Conservation (phyloP, 2,113 vertebrate genomes). For the Ramphastos sulfuratus region DNA sequence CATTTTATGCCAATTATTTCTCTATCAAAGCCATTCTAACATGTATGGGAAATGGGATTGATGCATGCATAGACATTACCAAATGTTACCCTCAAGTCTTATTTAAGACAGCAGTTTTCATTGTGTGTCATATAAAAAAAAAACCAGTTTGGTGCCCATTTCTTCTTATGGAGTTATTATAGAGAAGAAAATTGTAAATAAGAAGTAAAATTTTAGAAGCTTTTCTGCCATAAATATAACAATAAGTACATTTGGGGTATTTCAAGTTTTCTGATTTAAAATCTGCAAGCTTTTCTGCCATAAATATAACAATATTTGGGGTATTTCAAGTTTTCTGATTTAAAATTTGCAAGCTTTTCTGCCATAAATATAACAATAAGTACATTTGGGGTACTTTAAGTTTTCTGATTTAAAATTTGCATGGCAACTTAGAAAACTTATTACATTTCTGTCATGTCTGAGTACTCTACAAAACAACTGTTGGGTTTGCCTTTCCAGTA, state of each 20-base stretch:
- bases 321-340: no score
- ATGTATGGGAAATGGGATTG: not conserved
- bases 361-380: not conserved
- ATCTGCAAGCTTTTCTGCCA: not conserved
- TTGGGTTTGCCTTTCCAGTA: slow-evolving; percentile 39
- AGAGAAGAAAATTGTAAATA: not conserved
- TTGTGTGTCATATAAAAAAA: not conserved
- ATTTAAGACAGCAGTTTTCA: not conserved
- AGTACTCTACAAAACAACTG: slow-evolving; percentile 8
- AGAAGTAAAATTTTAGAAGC: not conserved
- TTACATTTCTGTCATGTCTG: slow-evolving; percentile 40
- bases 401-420: slow-evolving; percentile 11
- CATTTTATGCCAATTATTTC: not conserved
- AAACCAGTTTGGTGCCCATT: not conserved
- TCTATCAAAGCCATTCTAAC: not conserved
- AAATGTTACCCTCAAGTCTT: not conserved
- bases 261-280: not conserved
- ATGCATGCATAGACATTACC: not conserved
- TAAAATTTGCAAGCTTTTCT: not conserved
- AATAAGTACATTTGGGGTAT: not conserved
- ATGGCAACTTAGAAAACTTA: slow-evolving; percentile 30
- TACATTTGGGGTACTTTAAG: not conserved
- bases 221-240: not conserved
- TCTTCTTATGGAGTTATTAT: slow-evolving; percentile 48
- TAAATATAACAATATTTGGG: no score